Percentiles rank a stretch among this genome's conserved stretches.
Conservation (phyloP, 2,888 invertebrate species). For the Nematopogon swammerdamellus region DNA sequence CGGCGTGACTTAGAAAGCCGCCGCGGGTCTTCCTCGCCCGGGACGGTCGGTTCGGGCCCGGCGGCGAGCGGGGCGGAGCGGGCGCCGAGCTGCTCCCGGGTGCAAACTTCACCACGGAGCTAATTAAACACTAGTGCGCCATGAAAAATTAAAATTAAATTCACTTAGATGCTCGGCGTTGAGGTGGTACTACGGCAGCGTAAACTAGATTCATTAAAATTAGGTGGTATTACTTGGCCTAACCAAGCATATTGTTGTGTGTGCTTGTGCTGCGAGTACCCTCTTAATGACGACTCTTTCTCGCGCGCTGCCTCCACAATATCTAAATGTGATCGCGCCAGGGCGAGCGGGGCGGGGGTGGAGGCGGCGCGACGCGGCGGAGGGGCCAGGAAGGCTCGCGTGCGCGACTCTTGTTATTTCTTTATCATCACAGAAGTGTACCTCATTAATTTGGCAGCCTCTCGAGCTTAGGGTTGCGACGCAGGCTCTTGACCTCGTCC, state of each 20-base stretch:
- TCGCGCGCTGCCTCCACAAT: too few relatives aligned
- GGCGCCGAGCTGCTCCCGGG: too few relatives aligned
- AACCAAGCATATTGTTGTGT: too few relatives aligned
- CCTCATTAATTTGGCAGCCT: slow-evolving; percentile 59
- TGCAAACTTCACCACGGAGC: slow-evolving; percentile 5
- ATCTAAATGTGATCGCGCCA: neutral
- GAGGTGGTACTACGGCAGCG: too few relatives aligned
- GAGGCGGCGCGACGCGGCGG: slow-evolving; percentile 44
- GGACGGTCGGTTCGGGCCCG: slow-evolving; percentile 10
- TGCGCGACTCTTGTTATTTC: slow-evolving; percentile 58
- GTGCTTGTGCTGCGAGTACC: too few relatives aligned
- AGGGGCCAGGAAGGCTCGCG: slow-evolving; percentile 29
- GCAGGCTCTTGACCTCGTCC: slow-evolving; percentile 53
- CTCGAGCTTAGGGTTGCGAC: slow-evolving; percentile 43
- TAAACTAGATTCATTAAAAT: too few relatives aligned
- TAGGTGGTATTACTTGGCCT: too few relatives aligned
- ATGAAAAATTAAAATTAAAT: too few relatives aligned
- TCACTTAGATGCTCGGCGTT: too few relatives aligned
- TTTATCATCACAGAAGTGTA: slow-evolving; percentile 59
- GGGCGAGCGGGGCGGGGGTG: too few relatives aligned
- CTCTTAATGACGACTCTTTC: too few relatives aligned
- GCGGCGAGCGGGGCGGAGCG: slow-evolving; percentile 10
- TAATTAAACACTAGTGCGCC: neutral
- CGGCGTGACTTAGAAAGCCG: slow-evolving; percentile 52
- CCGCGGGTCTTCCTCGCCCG: slow-evolving; percentile 9